Evolutionary conservation across 2,113 vertebrate genomes (phyloP), one percentile per base, ranked within the genome.

Genomic region (Crypturellus undulatus): DNA sequence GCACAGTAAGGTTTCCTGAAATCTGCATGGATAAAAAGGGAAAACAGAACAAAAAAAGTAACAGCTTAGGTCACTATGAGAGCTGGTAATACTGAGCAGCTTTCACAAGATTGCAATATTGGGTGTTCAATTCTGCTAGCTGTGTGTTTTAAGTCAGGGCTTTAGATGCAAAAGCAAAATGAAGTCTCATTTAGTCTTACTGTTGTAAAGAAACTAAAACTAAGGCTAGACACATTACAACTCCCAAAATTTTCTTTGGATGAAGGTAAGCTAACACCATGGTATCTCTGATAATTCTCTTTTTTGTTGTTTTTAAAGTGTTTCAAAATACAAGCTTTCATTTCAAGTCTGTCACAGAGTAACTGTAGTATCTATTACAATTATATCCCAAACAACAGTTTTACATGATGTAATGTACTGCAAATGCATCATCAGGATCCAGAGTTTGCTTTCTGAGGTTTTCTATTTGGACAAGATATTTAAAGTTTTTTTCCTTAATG

Each of bases 1-100:
- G 99, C 97, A 99, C 98, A 92, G 98, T 98, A 96, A 98, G 98
- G 97, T 98, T 98, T 96, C 98, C 98, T 98, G 98, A 98, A 97
- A 98, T 98, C 99, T 99, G 97, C 47, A 92, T 10, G 30, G 54
- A 90, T 83, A 40, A 94, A 97, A 96, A 22, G 22, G 71, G n/a
- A 42, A 91, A 97, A 97, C 85, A 97, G 84, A 96, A 93, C 51
- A 89, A 94, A 86, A 94, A 85, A 95, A 79, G 38, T 34, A 73
- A 7, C 85, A 93, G 87, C 81, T 96, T 86, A 93, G 49, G 79
- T 79, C 82, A 81, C 60, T 90, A 45, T 63, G 82, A 96, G 6
- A 60, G 40, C 69, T 16, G 64, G 45, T 38, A 71, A 38, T 20
- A 38, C 3, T 21, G 38, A 85, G 60, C 51, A 89, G 81, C 36